A percentile compares a stretch with the other conserved stretches of the same genome.
These are phyloP conservation scores for Lucilia cuprina DNA, from an alignment of 1,140 invertebrate genomes.

Conservation along the genomic window DNA sequence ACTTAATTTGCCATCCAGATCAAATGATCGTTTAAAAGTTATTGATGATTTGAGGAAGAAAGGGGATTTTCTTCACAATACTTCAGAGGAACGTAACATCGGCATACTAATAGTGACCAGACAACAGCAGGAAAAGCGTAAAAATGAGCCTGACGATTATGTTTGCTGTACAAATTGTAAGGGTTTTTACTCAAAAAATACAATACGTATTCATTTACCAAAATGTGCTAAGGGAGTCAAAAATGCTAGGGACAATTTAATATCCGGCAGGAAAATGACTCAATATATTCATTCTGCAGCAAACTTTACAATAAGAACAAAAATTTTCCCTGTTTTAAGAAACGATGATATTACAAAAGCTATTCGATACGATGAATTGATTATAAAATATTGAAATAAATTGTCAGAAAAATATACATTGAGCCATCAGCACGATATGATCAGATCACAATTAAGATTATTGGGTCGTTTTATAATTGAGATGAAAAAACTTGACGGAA, in stretches of 20 bases:
- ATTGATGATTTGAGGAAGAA: background rate
- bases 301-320: background rate
- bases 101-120: background rate
- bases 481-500: background rate
- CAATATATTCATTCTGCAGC: background rate
- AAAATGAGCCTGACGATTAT: conserved; percentile 4
- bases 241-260: background rate
- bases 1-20: background rate
- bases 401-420: conserved; percentile 1
- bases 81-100: background rate
- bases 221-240: background rate
- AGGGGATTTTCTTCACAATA: background rate
- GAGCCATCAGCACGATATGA: conserved; percentile 41
- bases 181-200: background rate
- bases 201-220: background rate
- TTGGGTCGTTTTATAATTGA: conserved; percentile 13
- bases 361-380: background rate
- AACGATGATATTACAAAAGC: conserved; percentile 9
- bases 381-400: conserved; percentile 10
- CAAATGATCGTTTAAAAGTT: conserved; percentile 11
- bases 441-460: conserved; percentile 40
- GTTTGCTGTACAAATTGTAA: background rate
- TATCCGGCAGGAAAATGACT: background rate
- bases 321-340: conserved; percentile 10
- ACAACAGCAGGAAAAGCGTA: background rate